These are phyloP conservation scores for Formica aserva DNA, from an alignment of 2,888 invertebrate genomes.

Conservation along the genomic window DNA sequence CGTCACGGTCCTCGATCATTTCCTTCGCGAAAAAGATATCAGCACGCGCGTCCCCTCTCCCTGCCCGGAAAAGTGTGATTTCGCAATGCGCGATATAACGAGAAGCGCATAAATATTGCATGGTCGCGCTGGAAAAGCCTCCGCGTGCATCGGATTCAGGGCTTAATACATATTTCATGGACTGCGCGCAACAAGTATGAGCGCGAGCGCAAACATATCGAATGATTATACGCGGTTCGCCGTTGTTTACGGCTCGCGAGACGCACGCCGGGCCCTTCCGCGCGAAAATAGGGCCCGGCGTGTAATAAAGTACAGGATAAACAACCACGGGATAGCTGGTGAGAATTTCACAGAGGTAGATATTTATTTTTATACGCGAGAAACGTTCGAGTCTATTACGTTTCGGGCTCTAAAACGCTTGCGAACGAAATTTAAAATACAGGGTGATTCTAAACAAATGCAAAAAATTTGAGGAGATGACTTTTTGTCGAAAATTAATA, in stretches of 20 bases:
- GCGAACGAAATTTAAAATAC: not conserved
- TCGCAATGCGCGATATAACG: slow-evolving; percentile 44
- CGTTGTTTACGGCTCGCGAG: slow-evolving; percentile 45
- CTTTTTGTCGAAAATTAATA: no score
- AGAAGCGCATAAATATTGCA: slow-evolving; percentile 56
- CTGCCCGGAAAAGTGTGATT: slow-evolving; percentile 49
- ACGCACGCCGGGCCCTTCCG: slow-evolving; percentile 6
- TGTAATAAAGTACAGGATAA: not conserved
- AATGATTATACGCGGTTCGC: slow-evolving; percentile 48
- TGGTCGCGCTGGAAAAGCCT: slow-evolving; percentile 56
- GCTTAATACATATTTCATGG: slow-evolving; percentile 55
- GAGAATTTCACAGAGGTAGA: not conserved
- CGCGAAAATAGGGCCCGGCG: slow-evolving; percentile 26
- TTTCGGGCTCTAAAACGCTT: not conserved
- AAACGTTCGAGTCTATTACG: not conserved
- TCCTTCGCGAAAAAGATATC: slow-evolving; percentile 23
- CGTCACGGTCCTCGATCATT: slow-evolving; percentile 62
- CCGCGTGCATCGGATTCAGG: slow-evolving; percentile 50
- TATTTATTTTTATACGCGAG: not conserved
- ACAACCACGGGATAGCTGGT: not conserved
- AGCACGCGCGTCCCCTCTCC: not conserved
- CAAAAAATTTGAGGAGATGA: no score
- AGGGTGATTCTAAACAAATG: not conserved
- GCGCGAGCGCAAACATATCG: slow-evolving; percentile 52
- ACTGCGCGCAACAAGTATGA: slow-evolving; percentile 52